Conservation (phyloP, 2,113 vertebrate species). For the Cyphomyrus discorhynchus region DNA sequence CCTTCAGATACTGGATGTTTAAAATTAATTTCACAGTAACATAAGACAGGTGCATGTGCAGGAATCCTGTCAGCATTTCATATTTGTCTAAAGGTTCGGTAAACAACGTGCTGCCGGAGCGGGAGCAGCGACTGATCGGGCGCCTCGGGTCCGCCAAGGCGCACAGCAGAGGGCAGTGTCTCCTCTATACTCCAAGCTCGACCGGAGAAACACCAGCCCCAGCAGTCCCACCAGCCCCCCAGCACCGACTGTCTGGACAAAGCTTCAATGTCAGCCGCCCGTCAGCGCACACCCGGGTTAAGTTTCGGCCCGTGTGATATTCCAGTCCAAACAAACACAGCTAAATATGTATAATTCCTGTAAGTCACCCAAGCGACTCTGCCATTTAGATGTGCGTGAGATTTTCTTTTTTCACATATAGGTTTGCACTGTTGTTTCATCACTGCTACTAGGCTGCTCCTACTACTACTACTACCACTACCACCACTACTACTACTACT, state of each 20-base stretch:
- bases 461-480: neutral
- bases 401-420: neutral
- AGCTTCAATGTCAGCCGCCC: conserved; percentile 19
- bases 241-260: neutral
- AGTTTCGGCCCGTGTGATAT: conserved; percentile 50
- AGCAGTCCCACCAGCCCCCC: neutral
- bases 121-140: neutral
- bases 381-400: neutral
- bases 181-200: conserved; percentile 28
- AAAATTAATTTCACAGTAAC: neutral
- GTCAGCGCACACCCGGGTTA: conserved; percentile 46
- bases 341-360: neutral
- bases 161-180: conserved; percentile 33
- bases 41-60: neutral
- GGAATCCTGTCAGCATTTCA: neutral
- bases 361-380: neutral
- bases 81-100: neutral
- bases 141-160: neutral
- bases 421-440: neutral
- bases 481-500: neutral
- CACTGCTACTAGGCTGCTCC: neutral
- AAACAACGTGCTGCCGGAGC: neutral
- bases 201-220: neutral
- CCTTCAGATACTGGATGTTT: neutral
- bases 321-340: conserved; percentile 41